These are phyloP conservation scores for Sminthurinus signatus DNA, from an alignment of 1,140 invertebrate species.

Conservation along the genomic window DNA sequence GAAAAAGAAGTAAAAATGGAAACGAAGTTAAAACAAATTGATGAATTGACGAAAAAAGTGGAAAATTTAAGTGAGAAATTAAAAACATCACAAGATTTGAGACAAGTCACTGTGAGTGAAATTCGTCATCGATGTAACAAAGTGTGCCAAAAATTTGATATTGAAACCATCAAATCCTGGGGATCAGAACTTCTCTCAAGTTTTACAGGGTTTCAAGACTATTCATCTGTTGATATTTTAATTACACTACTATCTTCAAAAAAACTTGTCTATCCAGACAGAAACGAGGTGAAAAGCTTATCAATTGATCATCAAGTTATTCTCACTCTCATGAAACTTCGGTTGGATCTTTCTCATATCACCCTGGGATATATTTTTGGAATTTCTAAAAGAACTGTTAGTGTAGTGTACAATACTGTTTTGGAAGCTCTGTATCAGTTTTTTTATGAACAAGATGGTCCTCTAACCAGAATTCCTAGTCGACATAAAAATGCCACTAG, in stretches of 20 bases:
- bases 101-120: too few species aligned
- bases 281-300: neutral
- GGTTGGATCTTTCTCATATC: neutral
- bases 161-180: neutral
- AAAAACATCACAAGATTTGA: too few species aligned
- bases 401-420: neutral
- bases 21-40: too few species aligned
- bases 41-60: too few species aligned
- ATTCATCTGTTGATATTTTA: neutral
- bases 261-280: neutral
- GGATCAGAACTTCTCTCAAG: neutral
- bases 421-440: neutral
- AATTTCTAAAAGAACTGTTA: neutral
- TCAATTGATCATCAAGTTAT: neutral
- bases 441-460: constrained; percentile 15
- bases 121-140: too few species aligned
- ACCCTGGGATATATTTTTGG: neutral
- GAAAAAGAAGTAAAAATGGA: too few species aligned
- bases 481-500: neutral
- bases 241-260: neutral
- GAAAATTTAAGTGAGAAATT: too few species aligned
- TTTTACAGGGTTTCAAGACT: constrained; percentile 2
- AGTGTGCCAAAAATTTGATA: neutral
- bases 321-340: neutral
- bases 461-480: neutral